Conservation (phyloP, 2,113 vertebrate genomes). For the Dunckerocampus dactyliophorus region DNA sequence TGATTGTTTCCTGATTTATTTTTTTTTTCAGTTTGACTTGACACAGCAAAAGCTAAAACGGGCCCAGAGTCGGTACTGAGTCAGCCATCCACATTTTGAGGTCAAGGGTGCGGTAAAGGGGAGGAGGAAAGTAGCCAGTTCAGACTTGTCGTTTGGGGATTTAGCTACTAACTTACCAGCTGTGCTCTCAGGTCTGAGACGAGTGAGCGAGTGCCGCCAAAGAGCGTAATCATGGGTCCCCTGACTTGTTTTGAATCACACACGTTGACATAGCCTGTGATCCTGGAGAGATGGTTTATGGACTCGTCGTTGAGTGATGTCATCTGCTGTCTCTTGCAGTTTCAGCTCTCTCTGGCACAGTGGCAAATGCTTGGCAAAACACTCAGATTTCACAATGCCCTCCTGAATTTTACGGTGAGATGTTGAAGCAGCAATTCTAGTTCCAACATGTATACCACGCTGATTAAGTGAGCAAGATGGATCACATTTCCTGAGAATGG, state of each 20-base stretch:
- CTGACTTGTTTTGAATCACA: constrained; percentile 46
- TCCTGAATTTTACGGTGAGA: constrained; percentile 18
- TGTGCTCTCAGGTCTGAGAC: constrained; percentile 37
- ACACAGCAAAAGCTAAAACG: constrained; percentile 36
- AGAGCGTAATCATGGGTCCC: constrained; percentile 45
- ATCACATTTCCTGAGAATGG: constrained; percentile 45
- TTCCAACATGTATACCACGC: constrained; percentile 4
- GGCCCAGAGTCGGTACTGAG: constrained; percentile 40
- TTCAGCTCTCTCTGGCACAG: constrained; percentile 8
- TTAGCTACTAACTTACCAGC: constrained; percentile 52
- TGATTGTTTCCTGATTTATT: constrained; percentile 25
- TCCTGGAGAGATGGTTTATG: constrained; percentile 30
- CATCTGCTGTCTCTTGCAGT: neutral
- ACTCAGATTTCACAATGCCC: constrained; percentile 8
- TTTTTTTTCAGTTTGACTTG: constrained; percentile 34
- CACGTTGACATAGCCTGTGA: constrained; percentile 44
- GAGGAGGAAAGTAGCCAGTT: constrained; percentile 49
- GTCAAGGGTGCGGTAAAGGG: constrained; percentile 54
- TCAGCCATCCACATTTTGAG: constrained; percentile 60
- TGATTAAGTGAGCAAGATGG: constrained; percentile 14
- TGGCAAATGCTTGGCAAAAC: constrained; percentile 17
- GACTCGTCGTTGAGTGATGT: constrained; percentile 21
- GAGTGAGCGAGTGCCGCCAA: constrained; percentile 23
- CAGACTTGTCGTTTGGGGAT: constrained; percentile 59
- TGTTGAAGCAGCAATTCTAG: constrained; percentile 25